phyloP scores from a whole-genome alignment of 2,888 invertebrate genomes.

The Aleiodes testaceus region DNA sequence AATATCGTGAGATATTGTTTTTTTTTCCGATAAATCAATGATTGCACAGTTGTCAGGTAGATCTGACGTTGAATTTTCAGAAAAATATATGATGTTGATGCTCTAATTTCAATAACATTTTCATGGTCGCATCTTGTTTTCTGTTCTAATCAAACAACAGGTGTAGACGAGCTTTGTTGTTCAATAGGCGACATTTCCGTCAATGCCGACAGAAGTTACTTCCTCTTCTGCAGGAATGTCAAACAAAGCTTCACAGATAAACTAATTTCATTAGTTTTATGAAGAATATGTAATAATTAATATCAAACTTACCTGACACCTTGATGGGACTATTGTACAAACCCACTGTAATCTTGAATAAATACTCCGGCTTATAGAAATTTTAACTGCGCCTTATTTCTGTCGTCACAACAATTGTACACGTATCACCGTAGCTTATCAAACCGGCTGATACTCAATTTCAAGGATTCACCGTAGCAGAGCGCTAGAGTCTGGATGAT shows the following conservation, averaged over 20 bases:
- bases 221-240: neutral
- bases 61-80: no score
- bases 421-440: constrained; percentile 1
- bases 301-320: neutral
- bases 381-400: neutral
- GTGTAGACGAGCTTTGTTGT: no score
- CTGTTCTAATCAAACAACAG: no score
- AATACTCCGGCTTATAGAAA: neutral
- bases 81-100: no score
- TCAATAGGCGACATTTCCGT: neutral
- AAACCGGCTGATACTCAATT: constrained; percentile 14
- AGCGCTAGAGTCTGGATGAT: constrained; percentile 5
- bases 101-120: neutral
- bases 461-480: neutral
- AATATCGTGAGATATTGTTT: neutral
- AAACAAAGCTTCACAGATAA: constrained; percentile 1
- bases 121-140: no score
- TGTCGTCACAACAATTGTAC: neutral
- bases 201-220: constrained; percentile 25
- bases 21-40: neutral
- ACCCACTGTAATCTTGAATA: neutral
- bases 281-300: neutral
- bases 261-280: neutral
- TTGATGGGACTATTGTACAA: neutral
- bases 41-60: neutral